A percentile compares a stretch with the other conserved stretches of the same genome.
Evolutionary conservation across 2,113 vertebrate species (phyloP).

Genomic region (Paradisaea rubra): DNA sequence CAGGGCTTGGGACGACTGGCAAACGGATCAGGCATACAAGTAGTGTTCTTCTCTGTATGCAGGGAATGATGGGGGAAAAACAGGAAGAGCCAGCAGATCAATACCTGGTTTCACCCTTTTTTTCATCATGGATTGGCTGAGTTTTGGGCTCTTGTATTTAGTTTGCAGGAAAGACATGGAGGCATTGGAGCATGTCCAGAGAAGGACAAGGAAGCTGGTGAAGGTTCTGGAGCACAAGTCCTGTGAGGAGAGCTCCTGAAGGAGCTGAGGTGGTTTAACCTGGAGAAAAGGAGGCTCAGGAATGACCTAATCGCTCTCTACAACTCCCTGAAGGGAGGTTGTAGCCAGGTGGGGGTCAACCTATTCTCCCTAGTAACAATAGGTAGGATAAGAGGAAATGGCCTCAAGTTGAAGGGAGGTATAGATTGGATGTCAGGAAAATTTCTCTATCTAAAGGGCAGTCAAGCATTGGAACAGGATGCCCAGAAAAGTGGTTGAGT

Average conservation of each 20-base stretch:
- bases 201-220: not conserved
- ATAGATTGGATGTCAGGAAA: not conserved
- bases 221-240: not conserved
- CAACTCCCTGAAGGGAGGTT: not conserved
- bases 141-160: not conserved
- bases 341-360: not conserved
- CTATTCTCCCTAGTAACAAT: not conserved
- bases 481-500: not conserved
- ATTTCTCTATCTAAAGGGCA: not conserved
- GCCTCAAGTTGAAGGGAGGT: not conserved
- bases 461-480: not conserved
- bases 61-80: not conserved
- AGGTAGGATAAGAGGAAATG: not conserved
- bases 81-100: not conserved
- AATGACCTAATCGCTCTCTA: not conserved
- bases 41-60: not conserved
- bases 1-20: accelerated
- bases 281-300: not conserved
- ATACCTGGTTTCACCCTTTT: not conserved
- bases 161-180: not conserved
- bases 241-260: not conserved
- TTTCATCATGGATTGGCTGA: not conserved
- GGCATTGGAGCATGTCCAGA: not conserved
- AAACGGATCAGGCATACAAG: not conserved
- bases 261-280: not conserved